phyloP scores from a whole-genome alignment of 2,113 vertebrate species.

The Malurus cyaneus region DNA sequence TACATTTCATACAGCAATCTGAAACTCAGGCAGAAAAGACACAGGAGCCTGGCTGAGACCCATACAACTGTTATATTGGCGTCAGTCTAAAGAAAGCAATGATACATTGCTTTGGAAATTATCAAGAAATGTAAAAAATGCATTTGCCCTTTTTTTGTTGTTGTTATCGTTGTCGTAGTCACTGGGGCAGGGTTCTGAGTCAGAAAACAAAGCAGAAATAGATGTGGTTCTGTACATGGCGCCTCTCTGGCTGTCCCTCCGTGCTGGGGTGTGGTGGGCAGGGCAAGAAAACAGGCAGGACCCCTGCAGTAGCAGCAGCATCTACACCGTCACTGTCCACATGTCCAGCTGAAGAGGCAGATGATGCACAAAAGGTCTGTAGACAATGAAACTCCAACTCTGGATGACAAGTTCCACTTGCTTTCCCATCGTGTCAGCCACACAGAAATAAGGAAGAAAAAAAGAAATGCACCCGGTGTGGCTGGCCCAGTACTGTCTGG shows the following conservation, averaged over 20 bases:
- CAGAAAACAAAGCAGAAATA: conserved; percentile 64
- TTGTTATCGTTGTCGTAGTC: conserved; percentile 39
- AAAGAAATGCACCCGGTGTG: conserved; percentile 44
- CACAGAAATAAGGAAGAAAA: conserved; percentile 56
- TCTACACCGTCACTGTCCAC: conserved; percentile 14
- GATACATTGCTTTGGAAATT: conserved; percentile 71
- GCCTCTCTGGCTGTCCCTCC: conserved; percentile 32
- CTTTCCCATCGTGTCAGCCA: conserved; percentile 21
- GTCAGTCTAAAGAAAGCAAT: conserved; percentile 70
- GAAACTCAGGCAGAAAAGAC: conserved; percentile 72
- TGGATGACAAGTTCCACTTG: conserved; percentile 40
- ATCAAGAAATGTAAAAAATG: conserved; percentile 75
- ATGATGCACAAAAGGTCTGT: conserved; percentile 29
- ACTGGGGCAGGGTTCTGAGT: conserved; percentile 52
- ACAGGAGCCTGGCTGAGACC: conserved; percentile 73
- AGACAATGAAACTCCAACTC: conserved; percentile 23
- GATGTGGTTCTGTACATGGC: conserved; percentile 51
- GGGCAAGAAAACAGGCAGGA: conserved; percentile 10
- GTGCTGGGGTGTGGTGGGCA: not conserved
- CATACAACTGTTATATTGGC: conserved; percentile 66
- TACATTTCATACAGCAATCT: conserved; percentile 42
- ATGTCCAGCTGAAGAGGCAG: conserved; percentile 20
- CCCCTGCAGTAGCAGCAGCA: conserved; percentile 64
- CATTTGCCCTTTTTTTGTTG: conserved; percentile 71
- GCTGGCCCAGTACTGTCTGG: conserved; percentile 30